Percentiles rank a stretch among this genome's conserved stretches.
Conservation (phyloP, 2,113 vertebrate species). For the Pelecanoides urinatrix region DNA sequence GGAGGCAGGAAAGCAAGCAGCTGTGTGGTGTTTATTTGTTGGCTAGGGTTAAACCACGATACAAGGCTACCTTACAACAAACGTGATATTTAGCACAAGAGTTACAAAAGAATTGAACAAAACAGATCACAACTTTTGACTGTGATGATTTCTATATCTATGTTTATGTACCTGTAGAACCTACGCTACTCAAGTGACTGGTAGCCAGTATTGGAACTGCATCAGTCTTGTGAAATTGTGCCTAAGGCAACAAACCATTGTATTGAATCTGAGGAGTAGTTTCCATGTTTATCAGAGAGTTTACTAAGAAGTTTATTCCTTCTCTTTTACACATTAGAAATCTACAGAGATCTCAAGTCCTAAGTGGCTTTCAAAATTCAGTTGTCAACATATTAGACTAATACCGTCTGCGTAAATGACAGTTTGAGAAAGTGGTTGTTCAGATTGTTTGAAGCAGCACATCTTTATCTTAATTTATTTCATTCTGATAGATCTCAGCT, state of each 20-base stretch:
- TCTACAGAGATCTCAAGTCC: not conserved
- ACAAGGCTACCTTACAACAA: not conserved
- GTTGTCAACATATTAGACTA: not conserved
- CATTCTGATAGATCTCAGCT: not conserved
- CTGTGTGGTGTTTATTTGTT: too few relatives aligned
- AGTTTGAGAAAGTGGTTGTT: not conserved
- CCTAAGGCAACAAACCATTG: not conserved
- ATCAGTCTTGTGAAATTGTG: not conserved
- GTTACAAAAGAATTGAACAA: not conserved
- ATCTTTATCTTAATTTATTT: not conserved
- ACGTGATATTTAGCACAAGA: not conserved
- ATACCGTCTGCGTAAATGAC: not conserved
- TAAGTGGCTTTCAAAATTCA: not conserved
- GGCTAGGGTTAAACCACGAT: too few relatives aligned
- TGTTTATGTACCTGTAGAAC: not conserved
- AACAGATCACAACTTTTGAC: not conserved
- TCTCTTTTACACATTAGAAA: not conserved
- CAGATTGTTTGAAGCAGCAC: not conserved
- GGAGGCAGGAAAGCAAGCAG: too few relatives aligned
- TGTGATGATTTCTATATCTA: not conserved
- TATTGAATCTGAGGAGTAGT: not conserved
- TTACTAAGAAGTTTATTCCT: not conserved
- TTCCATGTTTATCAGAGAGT: not conserved
- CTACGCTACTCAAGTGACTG: not conserved
- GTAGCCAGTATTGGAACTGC: not conserved